These are phyloP conservation scores for Morone chrysops DNA, from an alignment of 2,113 vertebrate genomes.

Conservation along the genomic window DNA sequence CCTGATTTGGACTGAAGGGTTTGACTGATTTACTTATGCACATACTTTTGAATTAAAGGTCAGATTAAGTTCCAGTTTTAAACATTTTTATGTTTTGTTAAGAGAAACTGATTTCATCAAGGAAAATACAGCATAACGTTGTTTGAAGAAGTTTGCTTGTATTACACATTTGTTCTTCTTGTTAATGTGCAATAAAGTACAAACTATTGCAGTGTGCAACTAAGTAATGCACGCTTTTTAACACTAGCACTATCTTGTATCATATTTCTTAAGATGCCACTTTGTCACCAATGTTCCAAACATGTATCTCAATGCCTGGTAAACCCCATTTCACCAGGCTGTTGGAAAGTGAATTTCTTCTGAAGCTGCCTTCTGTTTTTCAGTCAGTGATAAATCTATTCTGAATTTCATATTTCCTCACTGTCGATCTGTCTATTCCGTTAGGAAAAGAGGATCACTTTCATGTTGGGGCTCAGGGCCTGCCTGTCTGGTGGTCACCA, in stretches of 20 bases:
- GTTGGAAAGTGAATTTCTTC: constrained; percentile 33
- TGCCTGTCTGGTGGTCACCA: constrained; percentile 29
- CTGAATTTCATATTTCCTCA: constrained; percentile 33
- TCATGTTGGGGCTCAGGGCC: constrained; percentile 40
- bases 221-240: not conserved
- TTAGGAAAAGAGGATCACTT: constrained; percentile 46
- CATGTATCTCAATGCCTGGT: constrained; percentile 16
- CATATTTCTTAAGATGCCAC: not conserved
- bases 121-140: not conserved
- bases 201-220: not conserved
- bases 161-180: not conserved
- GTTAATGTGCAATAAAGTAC: not conserved
- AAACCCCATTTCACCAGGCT: constrained; percentile 35
- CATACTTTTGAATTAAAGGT: not conserved
- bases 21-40: not conserved
- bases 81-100: constrained; percentile 15
- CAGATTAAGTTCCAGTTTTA: not conserved
- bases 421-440: constrained; percentile 49
- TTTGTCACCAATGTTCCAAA: not conserved
- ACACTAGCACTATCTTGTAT: not conserved
- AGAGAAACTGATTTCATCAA: not conserved
- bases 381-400: constrained; percentile 61
- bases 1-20: not conserved
- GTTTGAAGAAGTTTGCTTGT: not conserved
- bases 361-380: constrained; percentile 46